Conservation (phyloP, 92 coral and sea anemone genomes). For the Zoanthus gigantus region DNA sequence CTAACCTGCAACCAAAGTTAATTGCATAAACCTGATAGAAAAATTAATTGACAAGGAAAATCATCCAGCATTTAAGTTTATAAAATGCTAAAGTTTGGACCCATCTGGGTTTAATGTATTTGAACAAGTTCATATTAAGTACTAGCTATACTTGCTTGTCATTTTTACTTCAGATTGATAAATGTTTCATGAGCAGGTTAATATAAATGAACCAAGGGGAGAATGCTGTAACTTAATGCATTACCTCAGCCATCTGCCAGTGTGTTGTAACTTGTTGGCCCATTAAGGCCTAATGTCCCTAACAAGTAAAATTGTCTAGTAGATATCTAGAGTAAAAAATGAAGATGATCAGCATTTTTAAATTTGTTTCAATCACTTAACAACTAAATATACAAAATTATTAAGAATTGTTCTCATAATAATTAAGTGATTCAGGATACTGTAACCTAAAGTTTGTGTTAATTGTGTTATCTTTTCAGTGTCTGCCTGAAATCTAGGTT, state of each 20-base stretch:
- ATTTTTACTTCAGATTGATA: not conserved
- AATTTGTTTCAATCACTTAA: conserved; percentile 23
- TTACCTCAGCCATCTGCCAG: conserved; percentile 4
- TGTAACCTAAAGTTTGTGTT: conserved; percentile 13
- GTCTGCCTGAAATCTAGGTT: conserved; percentile 4
- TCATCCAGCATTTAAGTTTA: not conserved
- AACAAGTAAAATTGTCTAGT: conserved; percentile 13
- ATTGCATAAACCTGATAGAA: conserved; percentile 10
- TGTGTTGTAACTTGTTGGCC: conserved; percentile 13
- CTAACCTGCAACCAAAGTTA: conserved; percentile 45
- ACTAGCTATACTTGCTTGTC: not conserved
- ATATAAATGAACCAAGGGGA: not conserved
- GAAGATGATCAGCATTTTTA: conserved; percentile 1
- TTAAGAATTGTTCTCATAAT: not conserved
- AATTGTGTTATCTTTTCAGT: conserved; percentile 7
- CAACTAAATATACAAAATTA: conserved; percentile 13
- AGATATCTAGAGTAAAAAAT: conserved; percentile 8
- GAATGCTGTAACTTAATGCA: conserved; percentile 24
- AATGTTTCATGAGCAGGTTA: no score
- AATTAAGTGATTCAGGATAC: conserved; percentile 9
- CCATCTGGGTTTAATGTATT: conserved; percentile 17
- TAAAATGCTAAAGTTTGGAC: not conserved
- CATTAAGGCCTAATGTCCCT: conserved; percentile 13
- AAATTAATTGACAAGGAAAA: conserved; percentile 6
- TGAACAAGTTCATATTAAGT: conserved; percentile 13